Evolutionary conservation across 1,140 invertebrate species (phyloP), one percentile per base, ranked within the genome.

Genomic region (Odontomachus brunneus): DNA sequence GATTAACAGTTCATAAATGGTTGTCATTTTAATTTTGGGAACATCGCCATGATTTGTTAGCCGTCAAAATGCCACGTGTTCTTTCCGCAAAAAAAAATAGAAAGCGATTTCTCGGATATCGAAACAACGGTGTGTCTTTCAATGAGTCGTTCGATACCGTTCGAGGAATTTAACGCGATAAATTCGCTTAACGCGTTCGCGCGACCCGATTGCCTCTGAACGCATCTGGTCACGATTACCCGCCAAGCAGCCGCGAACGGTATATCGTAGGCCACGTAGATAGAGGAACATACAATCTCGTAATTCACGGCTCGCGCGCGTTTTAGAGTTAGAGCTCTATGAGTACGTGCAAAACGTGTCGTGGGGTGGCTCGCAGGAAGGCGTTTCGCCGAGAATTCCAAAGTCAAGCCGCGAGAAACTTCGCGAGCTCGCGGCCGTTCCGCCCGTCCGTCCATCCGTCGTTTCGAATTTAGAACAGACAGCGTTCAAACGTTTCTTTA

Each of bases 381-480:
- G 76, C 83, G 73, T 88, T 81, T 76, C 73, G 24, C 51, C 19
- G 60, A 17, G 62, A 85, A 85, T 88, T 88, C 76, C 62, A 60
- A 75, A 81, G 81, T 59, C 67, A 65, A 51, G 55, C 69, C 44
- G 85, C 85, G 22, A n/a, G n/a, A 11, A 44, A 44, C 38, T 44
- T 44, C 84, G 75, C 76, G 38, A 65, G 62, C 22, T 55, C 57
- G 19, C 24, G n/a, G n/a, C 29, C 33, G 66, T 17, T 80, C 19
- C 19, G 38, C 38, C 38, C 9, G 38, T 59, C 12, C 11, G 17
- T 72, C 38, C 38, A 38, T 59, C 29, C 24, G 55, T 38, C 29
- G 82, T 44, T 62, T 82, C 83, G 38, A 59, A 88, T 88, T 88
- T 88, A 88, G 86, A 85, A 88, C 82, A 78, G 83, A 84, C 82